These are phyloP conservation scores for Malthinus flaveolus DNA, from an alignment of 2,888 invertebrate genomes.

Conservation along the genomic window DNA sequence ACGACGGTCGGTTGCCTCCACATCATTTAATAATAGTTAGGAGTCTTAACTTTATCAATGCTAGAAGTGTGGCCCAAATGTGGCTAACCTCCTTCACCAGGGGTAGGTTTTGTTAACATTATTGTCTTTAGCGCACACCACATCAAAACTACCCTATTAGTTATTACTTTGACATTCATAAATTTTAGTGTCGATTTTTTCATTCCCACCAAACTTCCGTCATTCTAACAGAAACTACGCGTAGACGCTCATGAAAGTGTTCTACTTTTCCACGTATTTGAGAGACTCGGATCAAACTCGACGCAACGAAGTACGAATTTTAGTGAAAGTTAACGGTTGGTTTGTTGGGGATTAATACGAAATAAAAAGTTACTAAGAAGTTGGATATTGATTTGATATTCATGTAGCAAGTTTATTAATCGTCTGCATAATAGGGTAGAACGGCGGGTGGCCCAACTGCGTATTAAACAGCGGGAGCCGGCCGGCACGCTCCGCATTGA, in stretches of 20 bases:
- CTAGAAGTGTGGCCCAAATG: conserved; percentile 41
- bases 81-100: conserved; percentile 30
- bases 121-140: conserved; percentile 10
- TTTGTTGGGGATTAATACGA: neutral
- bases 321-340: too few relatives aligned
- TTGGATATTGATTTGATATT: conserved; percentile 14
- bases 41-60: conserved; percentile 48
- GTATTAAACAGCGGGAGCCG: conserved; percentile 42
- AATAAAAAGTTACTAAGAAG: conserved; percentile 5
- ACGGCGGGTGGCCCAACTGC: conserved; percentile 34
- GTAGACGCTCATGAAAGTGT: too few relatives aligned
- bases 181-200: neutral
- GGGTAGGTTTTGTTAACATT: conserved; percentile 18
- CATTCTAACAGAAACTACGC: too few relatives aligned
- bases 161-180: conserved; percentile 7
- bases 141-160: conserved; percentile 10
- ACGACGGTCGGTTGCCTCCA: conserved; percentile 42
- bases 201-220: too few relatives aligned
- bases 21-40: conserved; percentile 46
- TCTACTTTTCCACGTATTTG: too few relatives aligned
- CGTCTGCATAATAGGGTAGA: conserved; percentile 31
- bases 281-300: too few relatives aligned
- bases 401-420: conserved; percentile 34
- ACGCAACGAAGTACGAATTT: too few relatives aligned
- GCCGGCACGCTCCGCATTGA: conserved; percentile 43